These are phyloP conservation scores for Periophthalmodon schlosseri DNA, from an alignment of 2,113 vertebrate species.

Conservation along the genomic window DNA sequence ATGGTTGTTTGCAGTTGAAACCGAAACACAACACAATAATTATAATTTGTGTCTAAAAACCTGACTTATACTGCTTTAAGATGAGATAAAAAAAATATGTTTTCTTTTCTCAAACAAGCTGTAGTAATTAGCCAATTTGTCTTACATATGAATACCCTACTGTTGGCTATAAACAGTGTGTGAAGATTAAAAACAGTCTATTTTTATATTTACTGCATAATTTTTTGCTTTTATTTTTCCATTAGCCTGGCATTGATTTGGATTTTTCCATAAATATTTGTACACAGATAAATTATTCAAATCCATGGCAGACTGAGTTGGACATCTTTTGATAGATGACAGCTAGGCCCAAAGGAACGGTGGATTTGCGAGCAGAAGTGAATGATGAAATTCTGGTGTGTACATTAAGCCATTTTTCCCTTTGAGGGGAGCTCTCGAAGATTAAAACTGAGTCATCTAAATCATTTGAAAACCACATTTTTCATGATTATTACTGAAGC, in stretches of 20 bases:
- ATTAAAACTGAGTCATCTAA: constrained; percentile 56
- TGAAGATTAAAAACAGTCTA: constrained; percentile 16
- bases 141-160: neutral
- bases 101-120: neutral
- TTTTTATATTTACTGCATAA: constrained; percentile 24
- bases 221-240: constrained; percentile 31
- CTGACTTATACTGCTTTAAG: neutral
- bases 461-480: constrained; percentile 25
- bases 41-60: neutral
- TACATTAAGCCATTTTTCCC: neutral
- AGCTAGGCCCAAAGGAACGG: constrained; percentile 21
- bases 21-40: neutral
- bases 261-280: constrained; percentile 20
- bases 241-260: constrained; percentile 44
- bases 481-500: constrained; percentile 40
- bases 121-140: neutral
- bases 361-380: constrained; percentile 24
- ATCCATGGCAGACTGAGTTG: constrained; percentile 20
- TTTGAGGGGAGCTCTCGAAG: constrained; percentile 21
- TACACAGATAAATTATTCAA: constrained; percentile 22
- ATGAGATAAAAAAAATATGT: neutral
- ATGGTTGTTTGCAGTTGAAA: too few relatives aligned
- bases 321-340: constrained; percentile 29
- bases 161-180: neutral
- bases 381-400: constrained; percentile 36